Percentiles rank a stretch among this genome's conserved stretches.
Conservation (phyloP, 2,113 vertebrate genomes). For the Platichthys flesus region DNA sequence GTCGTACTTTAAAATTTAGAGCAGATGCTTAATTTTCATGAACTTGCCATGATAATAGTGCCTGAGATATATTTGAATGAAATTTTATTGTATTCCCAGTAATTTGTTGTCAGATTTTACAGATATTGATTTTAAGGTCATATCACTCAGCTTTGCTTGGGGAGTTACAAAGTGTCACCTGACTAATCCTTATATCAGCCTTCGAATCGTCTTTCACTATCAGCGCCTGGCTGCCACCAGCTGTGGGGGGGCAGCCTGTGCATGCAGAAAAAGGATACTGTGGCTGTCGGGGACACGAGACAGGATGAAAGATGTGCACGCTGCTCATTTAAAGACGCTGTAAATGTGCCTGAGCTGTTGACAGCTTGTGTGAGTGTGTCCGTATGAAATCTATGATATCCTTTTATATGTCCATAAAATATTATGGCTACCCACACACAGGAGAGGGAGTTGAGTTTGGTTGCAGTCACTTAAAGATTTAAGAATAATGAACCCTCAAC, state of each 20-base stretch:
- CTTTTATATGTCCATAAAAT: neutral
- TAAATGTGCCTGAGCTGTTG: conserved; percentile 36
- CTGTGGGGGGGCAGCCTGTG: conserved; percentile 9
- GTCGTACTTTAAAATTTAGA: too few relatives aligned
- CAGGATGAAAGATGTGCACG: neutral
- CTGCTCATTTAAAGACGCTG: too few relatives aligned
- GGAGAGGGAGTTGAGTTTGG: neutral
- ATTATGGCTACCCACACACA: neutral
- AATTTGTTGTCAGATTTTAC: neutral
- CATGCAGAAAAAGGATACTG: conserved; percentile 51
- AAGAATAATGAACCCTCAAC: too few relatives aligned
- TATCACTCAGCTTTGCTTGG: conserved; percentile 8
- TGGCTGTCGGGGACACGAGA: conserved; percentile 16
- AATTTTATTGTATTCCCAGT: neutral
- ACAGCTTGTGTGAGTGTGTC: conserved; percentile 12
- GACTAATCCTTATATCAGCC: conserved; percentile 30
- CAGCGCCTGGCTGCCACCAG: conserved; percentile 10
- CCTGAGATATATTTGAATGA: neutral
- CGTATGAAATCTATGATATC: conserved; percentile 14
- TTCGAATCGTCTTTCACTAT: conserved; percentile 18
- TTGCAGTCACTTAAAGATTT: too few relatives aligned
- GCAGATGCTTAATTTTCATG: too few relatives aligned
- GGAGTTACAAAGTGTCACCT: conserved; percentile 10
- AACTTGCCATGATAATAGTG: too few relatives aligned
- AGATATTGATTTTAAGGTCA: conserved; percentile 23